Percentiles rank a stretch among this genome's conserved stretches.
phyloP scores from a whole-genome alignment of 2,888 invertebrate species.

The Kryphioiulus occultus region DNA sequence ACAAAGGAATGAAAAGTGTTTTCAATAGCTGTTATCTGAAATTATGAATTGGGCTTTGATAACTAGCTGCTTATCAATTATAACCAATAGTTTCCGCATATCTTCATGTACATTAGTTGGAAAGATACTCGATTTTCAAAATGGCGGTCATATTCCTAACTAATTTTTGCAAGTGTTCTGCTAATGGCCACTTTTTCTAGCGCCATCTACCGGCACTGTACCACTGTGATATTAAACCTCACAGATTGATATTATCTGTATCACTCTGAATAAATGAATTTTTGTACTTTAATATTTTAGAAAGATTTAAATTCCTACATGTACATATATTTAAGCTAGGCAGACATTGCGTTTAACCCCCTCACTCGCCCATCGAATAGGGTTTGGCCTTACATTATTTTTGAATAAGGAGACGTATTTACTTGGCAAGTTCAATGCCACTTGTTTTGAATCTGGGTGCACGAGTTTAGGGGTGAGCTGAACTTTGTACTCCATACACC shows the following conservation, averaged over 20 bases:
- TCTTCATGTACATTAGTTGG: no score
- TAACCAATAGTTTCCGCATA: not conserved
- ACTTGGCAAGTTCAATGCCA: conserved; percentile 19
- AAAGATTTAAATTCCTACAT: not conserved
- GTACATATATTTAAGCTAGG: no score
- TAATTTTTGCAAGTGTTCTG: no score
- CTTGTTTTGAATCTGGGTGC: conserved; percentile 26
- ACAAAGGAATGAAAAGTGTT: not conserved
- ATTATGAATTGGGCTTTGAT: not conserved
- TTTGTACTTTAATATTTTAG: no score
- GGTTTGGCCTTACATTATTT: not conserved
- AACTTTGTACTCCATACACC: conserved; percentile 29
- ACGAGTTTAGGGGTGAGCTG: conserved; percentile 26
- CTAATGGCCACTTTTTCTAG: no score
- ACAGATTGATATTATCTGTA: no score
- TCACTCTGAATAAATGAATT: no score
- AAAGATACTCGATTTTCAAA: no score
- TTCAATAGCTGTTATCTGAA: not conserved
- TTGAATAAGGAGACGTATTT: not conserved
- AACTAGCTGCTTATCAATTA: not conserved
- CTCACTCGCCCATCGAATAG: not conserved
- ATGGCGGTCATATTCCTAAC: no score
- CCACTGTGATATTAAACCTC: no score
- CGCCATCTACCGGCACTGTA: no score
- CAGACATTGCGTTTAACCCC: not conserved